Evolutionary conservation across 2,888 invertebrate species (phyloP), one percentile per base, ranked within the genome.

Genomic region (Ellobium chinense): DNA sequence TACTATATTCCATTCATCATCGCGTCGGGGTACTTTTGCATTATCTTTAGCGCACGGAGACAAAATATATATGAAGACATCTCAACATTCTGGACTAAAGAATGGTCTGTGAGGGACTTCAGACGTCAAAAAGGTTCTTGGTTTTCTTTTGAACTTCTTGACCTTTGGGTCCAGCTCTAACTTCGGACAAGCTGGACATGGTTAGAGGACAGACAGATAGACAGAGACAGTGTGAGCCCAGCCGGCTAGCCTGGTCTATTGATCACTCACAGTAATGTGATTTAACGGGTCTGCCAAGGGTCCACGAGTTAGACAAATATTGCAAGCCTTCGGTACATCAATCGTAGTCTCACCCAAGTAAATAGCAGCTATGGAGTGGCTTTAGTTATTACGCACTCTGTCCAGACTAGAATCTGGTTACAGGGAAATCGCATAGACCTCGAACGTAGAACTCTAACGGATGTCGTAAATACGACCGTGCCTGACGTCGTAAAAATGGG

Each of bases 241-340:
- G n/a, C n/a, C n/a, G n/a, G n/a, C n/a, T n/a, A n/a, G n/a, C n/a
- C n/a, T n/a, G n/a, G 18, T 4, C 54, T 70, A 70, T 70, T 56
- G 70, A 70, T 70, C 56, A 34, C 70, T 21, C 34, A 56, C n/a
- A n/a, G 58, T 70, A 70, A 70, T 58, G n/a, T 34, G 27, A 70
- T 70, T 70, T 70, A 70, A 34, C 70, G 70, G 29, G 3, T 54
- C 7, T 34, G 58, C 58, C 7, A 34, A 24, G 56, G 56, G 34
- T 58, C 69, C n/a, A 27, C 18, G 31, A 70, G 70, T 24, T 34
- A n/a, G 34, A 31, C 69, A 70, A 70, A 70, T 54, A 70, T 34
- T n/a, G 56, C 31, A 7, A 54, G 70, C n/a, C 21, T 24, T 36
- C 31, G 34, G 21, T 31, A 54, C 58, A 58, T 70, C 70, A 56